Percentiles rank a stretch among this genome's conserved stretches.
Conservation (phyloP, 2,888 invertebrate species). For the Amorpha juglandis region DNA sequence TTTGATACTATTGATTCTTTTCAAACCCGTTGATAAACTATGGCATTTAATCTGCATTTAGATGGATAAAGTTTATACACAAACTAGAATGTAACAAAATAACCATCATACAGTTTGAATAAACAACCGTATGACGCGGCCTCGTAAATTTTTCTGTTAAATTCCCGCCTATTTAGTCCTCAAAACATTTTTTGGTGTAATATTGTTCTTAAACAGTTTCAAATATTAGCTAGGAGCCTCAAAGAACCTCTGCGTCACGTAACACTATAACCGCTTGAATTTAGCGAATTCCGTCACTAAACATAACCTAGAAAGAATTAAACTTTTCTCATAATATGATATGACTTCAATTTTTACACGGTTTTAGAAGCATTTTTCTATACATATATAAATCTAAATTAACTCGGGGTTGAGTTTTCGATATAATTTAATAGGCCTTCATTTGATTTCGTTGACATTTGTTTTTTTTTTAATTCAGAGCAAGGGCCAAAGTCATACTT, state of each 20-base stretch:
- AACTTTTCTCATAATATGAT: slow-evolving; percentile 59
- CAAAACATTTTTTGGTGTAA: neutral
- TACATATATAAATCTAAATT: slow-evolving; percentile 23
- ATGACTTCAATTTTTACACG: slow-evolving; percentile 75
- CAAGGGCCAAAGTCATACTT: slow-evolving; percentile 23
- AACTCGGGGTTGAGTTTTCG: slow-evolving; percentile 25
- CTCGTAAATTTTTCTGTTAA: no score
- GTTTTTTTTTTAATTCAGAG: slow-evolving; percentile 27
- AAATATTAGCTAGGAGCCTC: neutral
- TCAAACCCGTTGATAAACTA: no score
- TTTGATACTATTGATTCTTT: neutral
- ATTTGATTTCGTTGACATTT: slow-evolving; percentile 24
- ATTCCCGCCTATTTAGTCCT: no score
- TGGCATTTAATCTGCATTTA: no score
- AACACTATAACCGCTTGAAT: slow-evolving; percentile 46
- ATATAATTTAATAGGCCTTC: slow-evolving; percentile 28
- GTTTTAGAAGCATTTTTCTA: slow-evolving; percentile 44
- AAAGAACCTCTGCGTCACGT: slow-evolving; percentile 2
- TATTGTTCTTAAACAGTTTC: slow-evolving; percentile 6
- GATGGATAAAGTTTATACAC: no score
- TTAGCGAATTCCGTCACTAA: slow-evolving; percentile 62
- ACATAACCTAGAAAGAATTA: slow-evolving; percentile 62
- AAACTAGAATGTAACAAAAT: no score
- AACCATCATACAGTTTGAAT: no score
- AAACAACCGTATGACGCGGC: no score